These are phyloP conservation scores for Pycnomerus fuliginosus DNA, from an alignment of 2,888 invertebrate species.

Conservation along the genomic window DNA sequence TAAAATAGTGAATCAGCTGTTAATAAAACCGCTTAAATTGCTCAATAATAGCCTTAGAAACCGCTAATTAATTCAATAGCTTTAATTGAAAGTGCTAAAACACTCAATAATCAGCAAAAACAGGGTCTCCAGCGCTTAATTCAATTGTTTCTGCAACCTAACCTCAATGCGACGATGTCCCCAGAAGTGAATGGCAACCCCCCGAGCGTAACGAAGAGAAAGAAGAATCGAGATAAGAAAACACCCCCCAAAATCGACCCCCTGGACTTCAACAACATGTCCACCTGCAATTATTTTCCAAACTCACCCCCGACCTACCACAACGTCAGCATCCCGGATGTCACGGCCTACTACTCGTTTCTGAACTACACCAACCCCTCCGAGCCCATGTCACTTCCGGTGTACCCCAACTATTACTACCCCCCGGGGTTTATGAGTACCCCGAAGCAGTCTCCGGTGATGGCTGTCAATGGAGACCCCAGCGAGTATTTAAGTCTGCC, in stretches of 20 bases:
- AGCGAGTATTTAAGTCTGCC: conserved; percentile 67
- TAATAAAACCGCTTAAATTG: too few species aligned
- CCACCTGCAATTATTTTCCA: conserved; percentile 40
- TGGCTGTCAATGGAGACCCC: conserved; percentile 32
- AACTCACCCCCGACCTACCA: too few species aligned
- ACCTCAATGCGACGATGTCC: conserved; percentile 34
- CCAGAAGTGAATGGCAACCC: conserved; percentile 51
- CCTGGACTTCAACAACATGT: conserved; percentile 39
- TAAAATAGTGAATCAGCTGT: too few species aligned
- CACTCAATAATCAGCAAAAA: too few species aligned
- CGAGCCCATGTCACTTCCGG: conserved; percentile 66
- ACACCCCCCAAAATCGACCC: conserved; percentile 24
- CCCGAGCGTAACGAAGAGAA: conserved; percentile 49
- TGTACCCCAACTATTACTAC: conserved; percentile 56
- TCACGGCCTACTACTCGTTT: conserved; percentile 41
- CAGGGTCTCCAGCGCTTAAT: too few species aligned
- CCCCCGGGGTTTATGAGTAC: conserved; percentile 34
- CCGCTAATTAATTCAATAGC: too few species aligned
- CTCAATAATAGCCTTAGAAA: too few species aligned
- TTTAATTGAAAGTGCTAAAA: too few species aligned
- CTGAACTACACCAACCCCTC: conserved; percentile 48
- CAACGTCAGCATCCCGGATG: conserved; percentile 38
- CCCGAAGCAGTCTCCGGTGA: conserved; percentile 31
- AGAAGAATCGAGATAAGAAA: conserved; percentile 48
- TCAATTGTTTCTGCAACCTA: too few species aligned